Base-by-base conservation (phyloP, 2,113 vertebrate species). In the Tachycineta bicolor region DNA sequence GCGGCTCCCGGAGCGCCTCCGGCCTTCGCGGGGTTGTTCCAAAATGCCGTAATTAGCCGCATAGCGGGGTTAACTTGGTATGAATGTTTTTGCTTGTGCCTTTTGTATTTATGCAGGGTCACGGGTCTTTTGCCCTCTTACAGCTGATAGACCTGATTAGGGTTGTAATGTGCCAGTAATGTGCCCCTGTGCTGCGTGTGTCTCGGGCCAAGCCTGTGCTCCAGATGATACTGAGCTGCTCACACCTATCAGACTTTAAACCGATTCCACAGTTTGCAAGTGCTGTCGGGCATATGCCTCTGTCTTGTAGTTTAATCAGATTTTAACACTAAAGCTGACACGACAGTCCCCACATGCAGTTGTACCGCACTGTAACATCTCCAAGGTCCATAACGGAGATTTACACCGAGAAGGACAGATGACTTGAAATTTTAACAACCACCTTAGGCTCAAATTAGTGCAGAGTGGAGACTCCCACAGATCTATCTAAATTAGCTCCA, bases 31-130 rank as follows among this genome's bases (percentile, higher is more conserved):
- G 43, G 3, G 14, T n/a, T 20, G 5, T 4, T 47, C 4, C 12
- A 4, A 10, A 34, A 1, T 1, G 20, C 23, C 3, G 0, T 2
- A 1, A 3, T 31, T 3, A 12, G 13, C 18, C 5, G 3, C 7
- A 9, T 9, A 5, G 13, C 2, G 8, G 28, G 10, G 5, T 33
- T 43, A 13, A 1, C 6, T 14, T 7, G 9, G 5, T 4, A 37
- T 21, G 12, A n/a, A 0, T 3, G 5, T 0, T 31, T 71, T 33
- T 21, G 18, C 22, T 9, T 2, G 10, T 41, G 23, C 5, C 5
- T 13, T 39, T n/a, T 1, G 14, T 34, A 23, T 31, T 28, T 11
- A 0, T 7, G 34, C 3, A 1, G 49, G 10, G 2, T 33, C 7
- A 0, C 7, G 0, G 14, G 0, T 7, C 3, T 47, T 53, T 62